These are phyloP conservation scores for Megalopta genalis DNA, from an alignment of 1,140 invertebrate species.

Conservation along the genomic window DNA sequence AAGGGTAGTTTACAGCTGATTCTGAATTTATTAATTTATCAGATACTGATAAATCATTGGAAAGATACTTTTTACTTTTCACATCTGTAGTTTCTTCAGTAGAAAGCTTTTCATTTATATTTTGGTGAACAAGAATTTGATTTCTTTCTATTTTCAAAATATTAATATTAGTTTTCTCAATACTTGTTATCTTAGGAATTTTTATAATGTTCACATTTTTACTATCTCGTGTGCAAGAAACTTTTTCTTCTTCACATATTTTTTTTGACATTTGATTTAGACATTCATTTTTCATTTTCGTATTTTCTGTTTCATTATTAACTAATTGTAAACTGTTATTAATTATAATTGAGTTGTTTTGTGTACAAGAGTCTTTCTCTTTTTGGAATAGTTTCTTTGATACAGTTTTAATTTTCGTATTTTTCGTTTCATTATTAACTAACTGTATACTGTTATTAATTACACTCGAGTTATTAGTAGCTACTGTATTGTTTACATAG, in stretches of 20 bases:
- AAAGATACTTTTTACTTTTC: background rate
- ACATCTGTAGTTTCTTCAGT: background rate
- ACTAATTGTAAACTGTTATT: background rate
- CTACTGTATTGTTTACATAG: background rate
- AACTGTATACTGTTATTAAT: no score
- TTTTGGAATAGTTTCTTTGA: no score
- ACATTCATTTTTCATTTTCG: conserved; percentile 11
- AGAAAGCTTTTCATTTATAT: background rate
- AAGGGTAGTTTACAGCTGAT: background rate
- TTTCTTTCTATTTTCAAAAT: background rate
- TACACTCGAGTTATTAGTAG: background rate
- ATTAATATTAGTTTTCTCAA: conserved; percentile 43
- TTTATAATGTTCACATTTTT: background rate
- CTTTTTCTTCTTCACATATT: background rate
- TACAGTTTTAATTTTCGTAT: no score
- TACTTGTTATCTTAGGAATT: conserved; percentile 31
- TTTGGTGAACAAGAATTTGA: background rate
- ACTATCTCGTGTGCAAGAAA: background rate
- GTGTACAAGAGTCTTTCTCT: no score
- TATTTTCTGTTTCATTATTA: background rate
- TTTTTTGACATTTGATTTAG: background rate
- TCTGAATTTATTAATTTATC: background rate
- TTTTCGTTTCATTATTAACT: no score
- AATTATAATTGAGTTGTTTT: background rate
- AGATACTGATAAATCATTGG: background rate